Conservation (phyloP, 2,888 invertebrate genomes). For the Drosophila mimica region DNA sequence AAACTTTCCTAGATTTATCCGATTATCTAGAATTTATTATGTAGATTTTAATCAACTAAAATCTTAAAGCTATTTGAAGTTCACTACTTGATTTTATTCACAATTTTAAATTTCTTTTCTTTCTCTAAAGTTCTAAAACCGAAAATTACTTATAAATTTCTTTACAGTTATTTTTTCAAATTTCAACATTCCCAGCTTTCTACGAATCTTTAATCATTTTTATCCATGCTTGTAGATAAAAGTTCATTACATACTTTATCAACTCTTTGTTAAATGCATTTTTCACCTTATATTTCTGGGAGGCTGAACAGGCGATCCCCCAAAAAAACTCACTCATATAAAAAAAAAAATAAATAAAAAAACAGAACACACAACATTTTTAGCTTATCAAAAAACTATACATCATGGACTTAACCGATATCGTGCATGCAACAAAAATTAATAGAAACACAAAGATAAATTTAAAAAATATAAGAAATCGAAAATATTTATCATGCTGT, state of each 20-base stretch:
- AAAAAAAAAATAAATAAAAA: neutral
- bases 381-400: conserved; percentile 63
- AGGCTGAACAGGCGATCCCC: conserved; percentile 22
- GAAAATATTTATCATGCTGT: conserved; percentile 74
- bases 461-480: conserved; percentile 40
- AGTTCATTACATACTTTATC: conserved; percentile 35
- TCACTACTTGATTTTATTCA: neutral
- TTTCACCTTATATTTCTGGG: conserved; percentile 16
- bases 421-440: conserved; percentile 44
- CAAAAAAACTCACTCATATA: neutral
- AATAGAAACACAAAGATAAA: conserved; percentile 36
- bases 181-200: conserved; percentile 25
- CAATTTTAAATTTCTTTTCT: neutral
- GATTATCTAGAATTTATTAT: neutral
- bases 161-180: neutral
- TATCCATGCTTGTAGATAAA: conserved; percentile 25
- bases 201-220: conserved; percentile 29
- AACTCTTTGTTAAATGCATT: conserved; percentile 38
- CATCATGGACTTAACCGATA: conserved; percentile 69
- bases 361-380: conserved; percentile 3
- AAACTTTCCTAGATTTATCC: neutral
- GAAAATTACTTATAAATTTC: neutral
- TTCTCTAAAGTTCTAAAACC: neutral
- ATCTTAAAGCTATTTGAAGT: neutral
- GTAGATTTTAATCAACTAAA: neutral